Evolutionary conservation across 2,888 invertebrate species (phyloP).

Genomic region (Ommatoiulus sabulosus): DNA sequence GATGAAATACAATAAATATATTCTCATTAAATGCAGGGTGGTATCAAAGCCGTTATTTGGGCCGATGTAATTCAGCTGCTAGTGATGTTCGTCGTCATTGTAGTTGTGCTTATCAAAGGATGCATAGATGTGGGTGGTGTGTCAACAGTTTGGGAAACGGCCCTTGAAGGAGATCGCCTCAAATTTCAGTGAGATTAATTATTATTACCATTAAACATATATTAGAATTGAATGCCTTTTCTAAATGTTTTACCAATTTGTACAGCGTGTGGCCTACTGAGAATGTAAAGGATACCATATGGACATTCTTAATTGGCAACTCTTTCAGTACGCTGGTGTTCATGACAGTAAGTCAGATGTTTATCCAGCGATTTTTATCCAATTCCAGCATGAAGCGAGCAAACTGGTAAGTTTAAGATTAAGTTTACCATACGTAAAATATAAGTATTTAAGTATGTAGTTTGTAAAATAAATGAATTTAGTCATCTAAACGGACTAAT

Average conservation of each 20-base stretch:
- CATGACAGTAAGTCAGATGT: conserved; percentile 50
- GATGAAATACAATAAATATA: not conserved
- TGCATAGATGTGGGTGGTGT: conserved; percentile 63
- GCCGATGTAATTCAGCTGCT: conserved; percentile 67
- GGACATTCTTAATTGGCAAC: conserved; percentile 44
- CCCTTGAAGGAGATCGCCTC: conserved; percentile 62
- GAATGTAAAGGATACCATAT: conserved; percentile 48
- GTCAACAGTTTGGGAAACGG: conserved; percentile 62
- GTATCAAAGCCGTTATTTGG: conserved; percentile 68
- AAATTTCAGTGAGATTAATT: conserved; percentile 62
- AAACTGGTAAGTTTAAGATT: not conserved
- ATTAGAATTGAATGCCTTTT: not conserved
- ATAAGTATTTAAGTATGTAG: too few species aligned
- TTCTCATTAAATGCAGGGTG: conserved; percentile 64
- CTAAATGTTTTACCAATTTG: not conserved
- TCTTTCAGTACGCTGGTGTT: not conserved
- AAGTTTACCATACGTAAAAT: not conserved
- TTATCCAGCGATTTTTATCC: conserved; percentile 53
- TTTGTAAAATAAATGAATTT: too few species aligned
- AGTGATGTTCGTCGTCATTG: conserved; percentile 66
- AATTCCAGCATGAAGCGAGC: not conserved
- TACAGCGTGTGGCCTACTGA: not conserved
- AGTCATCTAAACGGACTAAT: too few species aligned
- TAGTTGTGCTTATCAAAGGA: conserved; percentile 65
- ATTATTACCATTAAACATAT: not conserved